Evolutionary conservation across 2,888 invertebrate species (phyloP), one percentile per base, ranked within the genome.

Genomic region (Abrostola tripartita): DNA sequence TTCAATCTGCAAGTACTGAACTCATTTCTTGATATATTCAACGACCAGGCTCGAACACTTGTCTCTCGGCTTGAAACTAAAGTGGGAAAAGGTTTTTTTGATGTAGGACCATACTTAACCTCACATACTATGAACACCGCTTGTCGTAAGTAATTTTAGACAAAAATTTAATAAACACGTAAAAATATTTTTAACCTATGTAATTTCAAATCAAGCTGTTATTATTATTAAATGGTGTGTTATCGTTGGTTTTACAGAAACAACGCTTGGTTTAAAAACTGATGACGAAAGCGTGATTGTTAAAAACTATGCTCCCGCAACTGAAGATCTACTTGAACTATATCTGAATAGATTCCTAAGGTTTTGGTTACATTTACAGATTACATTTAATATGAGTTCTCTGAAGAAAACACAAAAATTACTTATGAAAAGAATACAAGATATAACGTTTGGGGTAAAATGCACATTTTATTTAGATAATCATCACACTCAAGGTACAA

Each of bases 1-100:
- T 88, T 88, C 61, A 81, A 80, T 10, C 79, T 80, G 24, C 68
- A 71, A 50, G 71, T 83, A 6, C 58, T 85, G 5, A 70, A 82
- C 12, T 68, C 81, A 0, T 85, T 79, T n/a, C 55, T 85, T 8
- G 63, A 67, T 1, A 65, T 80, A 6, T 81, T 82, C 38, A 86
- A 87, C 54, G 47, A 37, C 0, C 83, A 87, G 35, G 70, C 82
- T 0, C 56, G 56, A 6, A 47, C 53, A 0, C 62, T 88, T 35
- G 64, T 76, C 0, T 52, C 71, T 0, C 44, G 52, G 0, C 51
- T 88, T 2, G 54, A 58, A 24, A 9, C 10, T 0, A 66, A 82
- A 57, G 78, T 61, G 0, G 81, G 67, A 1, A 78, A 74, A 35
- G 78, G 68, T 0, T 58, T 71, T 0, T 85, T 87, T 42, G 81